Evolutionary conservation across 2,113 vertebrate species (phyloP), one percentile per base, ranked within the genome.

Genomic region (Cathartes aura): DNA sequence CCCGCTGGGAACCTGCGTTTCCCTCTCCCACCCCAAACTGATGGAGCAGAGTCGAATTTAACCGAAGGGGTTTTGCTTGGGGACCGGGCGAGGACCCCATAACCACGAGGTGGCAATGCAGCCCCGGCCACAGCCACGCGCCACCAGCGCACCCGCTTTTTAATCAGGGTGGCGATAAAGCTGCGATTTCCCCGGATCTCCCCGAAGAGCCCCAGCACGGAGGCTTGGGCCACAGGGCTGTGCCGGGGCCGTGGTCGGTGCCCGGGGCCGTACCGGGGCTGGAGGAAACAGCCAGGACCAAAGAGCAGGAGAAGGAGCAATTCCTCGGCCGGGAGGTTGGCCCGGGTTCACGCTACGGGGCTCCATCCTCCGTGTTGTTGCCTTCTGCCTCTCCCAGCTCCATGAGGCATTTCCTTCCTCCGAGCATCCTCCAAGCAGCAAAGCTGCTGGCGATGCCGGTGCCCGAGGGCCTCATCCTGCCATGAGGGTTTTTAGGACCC

Each of bases 141-240:
- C 29, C 45, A 2, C 29, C 38, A 12, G 42, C 0, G 5, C 70
- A 5, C 34, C 21, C 32, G 6, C 12, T 34, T 36, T 3, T 3
- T 16, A 0, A 4, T 10, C 7, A 3, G 6, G 30, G 30, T 3
- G 15, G 0, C 0, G 0, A 13, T 2, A 7, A 26, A 22, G 36
- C 48, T 3, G 21, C 4, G 1, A 8, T 16, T 22, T 5, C 40
- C 45, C 82, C 19, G 1, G 5, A 13, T 32, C 26, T 11, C 84
- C 42, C 34, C 15, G 5, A 21, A 60, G 8, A 8, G 12, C 29
- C 13, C 58, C 67, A 2, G 20, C 1, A 0, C 3, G 2, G 36
- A 17, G 14, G 26, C 15, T 2, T 8, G 8, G n/a, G 15, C 9
- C 4, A 6, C 3, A 4, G 40, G 14, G 23, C 48, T 21, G 40